Evolutionary conservation across 1,140 invertebrate genomes (phyloP).

Genomic region (Geopemphigus sp.): DNA sequence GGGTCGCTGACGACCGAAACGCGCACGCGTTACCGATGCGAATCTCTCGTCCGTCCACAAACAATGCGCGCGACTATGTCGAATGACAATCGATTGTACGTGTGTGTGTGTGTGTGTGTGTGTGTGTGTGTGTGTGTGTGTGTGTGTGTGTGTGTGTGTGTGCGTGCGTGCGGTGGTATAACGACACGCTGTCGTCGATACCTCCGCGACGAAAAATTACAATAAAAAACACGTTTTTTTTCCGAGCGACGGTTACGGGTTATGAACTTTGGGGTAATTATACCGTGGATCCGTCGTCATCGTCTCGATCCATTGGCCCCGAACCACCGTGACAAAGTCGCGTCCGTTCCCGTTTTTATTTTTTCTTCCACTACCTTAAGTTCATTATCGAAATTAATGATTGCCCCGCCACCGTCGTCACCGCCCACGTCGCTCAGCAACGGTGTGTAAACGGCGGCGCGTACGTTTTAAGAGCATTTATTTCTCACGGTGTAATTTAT

Average conservation of each 20-base stretch:
- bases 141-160: background rate
- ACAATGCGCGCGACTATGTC: background rate
- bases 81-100: background rate
- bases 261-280: constrained; percentile 38
- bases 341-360: constrained; percentile 36
- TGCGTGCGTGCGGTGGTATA: too few species aligned
- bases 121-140: background rate
- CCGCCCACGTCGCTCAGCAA: too few species aligned
- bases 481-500: constrained; percentile 48
- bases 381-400: constrained; percentile 47
- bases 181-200: too few species aligned
- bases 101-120: background rate
- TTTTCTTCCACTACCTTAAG: constrained; percentile 16
- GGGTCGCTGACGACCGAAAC: background rate
- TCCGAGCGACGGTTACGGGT: constrained; percentile 26
- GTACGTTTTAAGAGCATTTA: background rate
- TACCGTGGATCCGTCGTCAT: constrained; percentile 44
- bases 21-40: background rate
- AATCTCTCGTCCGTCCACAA: constrained; percentile 1
- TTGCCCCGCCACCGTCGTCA: background rate
- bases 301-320: constrained; percentile 42
- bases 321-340: constrained; percentile 37
- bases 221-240: background rate
- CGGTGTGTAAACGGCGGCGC: constrained; percentile 8
- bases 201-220: background rate